Percentiles rank a stretch among this genome's conserved stretches.
Evolutionary conservation across 2,113 vertebrate genomes (phyloP).

Genomic region (Etia nguti): DNA sequence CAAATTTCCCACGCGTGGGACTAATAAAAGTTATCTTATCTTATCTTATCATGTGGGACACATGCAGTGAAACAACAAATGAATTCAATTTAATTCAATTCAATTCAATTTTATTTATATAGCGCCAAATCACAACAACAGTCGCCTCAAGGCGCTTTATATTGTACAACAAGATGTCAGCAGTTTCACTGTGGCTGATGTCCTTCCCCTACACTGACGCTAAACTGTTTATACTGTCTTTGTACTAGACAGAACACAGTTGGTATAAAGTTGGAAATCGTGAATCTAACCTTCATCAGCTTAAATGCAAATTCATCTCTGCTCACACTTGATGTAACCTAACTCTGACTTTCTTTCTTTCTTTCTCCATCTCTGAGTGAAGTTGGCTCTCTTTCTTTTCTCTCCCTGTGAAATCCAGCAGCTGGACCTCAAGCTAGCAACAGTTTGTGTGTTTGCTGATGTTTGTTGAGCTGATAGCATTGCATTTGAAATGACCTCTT

Average conservation of each 20-base stretch:
- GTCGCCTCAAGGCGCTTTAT: too few species aligned
- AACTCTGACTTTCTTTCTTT: not conserved
- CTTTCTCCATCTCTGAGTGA: not conserved
- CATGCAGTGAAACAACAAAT: not conserved
- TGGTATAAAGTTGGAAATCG: not conserved
- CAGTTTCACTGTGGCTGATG: not conserved
- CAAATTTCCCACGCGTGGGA: too few species aligned
- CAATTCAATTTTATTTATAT: too few species aligned
- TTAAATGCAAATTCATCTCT: not conserved
- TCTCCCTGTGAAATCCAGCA: not conserved
- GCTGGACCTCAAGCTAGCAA: fast-evolving
- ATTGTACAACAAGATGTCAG: fast-evolving
- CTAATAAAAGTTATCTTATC: too few species aligned
- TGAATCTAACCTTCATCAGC: not conserved
- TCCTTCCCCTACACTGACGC: not conserved
- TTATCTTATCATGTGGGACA: fast-evolving
- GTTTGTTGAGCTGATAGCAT: not conserved
- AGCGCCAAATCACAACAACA: too few species aligned
- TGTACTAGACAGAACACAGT: not conserved
- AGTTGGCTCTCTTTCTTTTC: not conserved
- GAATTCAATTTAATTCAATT: too few species aligned
- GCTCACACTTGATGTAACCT: not conserved
- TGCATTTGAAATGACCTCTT: not conserved
- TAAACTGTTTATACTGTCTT: not conserved
- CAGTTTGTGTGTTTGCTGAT: not conserved